Evolutionary conservation across 1,140 invertebrate species (phyloP).

Genomic region (Achroia grisella): DNA sequence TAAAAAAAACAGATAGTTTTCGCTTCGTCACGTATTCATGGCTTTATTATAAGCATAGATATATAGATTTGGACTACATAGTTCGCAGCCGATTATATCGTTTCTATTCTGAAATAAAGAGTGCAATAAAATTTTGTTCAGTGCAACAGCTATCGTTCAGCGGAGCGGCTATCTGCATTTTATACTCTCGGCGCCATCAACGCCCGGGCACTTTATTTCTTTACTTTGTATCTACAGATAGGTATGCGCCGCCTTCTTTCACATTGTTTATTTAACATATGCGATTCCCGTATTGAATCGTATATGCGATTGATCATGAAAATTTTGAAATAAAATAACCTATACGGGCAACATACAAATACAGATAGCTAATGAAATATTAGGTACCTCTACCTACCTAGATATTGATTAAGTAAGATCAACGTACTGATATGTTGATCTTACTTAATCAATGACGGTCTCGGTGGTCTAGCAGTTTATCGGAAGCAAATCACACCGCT

Average conservation of each 20-base stretch:
- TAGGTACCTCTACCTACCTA: no score
- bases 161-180: slow-evolving; percentile 55
- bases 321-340: no score
- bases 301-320: slow-evolving; percentile 6
- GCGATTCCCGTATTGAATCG: slow-evolving; percentile 21
- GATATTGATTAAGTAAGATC: no score
- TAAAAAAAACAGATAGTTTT: no score
- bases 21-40: no score
- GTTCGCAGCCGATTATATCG: slow-evolving; percentile 3
- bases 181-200: slow-evolving; percentile 38
- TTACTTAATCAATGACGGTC: no score
- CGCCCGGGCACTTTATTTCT: slow-evolving; percentile 32
- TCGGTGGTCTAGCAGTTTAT: no score
- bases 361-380: no score
- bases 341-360: no score
- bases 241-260: slow-evolving; percentile 10
- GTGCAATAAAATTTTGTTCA: slow-evolving; percentile 46
- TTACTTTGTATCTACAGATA: slow-evolving; percentile 34
- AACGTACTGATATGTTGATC: no score
- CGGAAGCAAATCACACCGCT: no score
- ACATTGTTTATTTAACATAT: slow-evolving; percentile 37
- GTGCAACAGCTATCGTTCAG: slow-evolving; percentile 38
- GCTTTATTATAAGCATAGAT: no score
- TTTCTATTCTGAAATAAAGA: slow-evolving; percentile 34
- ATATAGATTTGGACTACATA: not conserved